Evolutionary conservation across 2,888 invertebrate genomes (phyloP), one percentile per base, ranked within the genome.

Genomic region (Tenthredo mesomela): DNA sequence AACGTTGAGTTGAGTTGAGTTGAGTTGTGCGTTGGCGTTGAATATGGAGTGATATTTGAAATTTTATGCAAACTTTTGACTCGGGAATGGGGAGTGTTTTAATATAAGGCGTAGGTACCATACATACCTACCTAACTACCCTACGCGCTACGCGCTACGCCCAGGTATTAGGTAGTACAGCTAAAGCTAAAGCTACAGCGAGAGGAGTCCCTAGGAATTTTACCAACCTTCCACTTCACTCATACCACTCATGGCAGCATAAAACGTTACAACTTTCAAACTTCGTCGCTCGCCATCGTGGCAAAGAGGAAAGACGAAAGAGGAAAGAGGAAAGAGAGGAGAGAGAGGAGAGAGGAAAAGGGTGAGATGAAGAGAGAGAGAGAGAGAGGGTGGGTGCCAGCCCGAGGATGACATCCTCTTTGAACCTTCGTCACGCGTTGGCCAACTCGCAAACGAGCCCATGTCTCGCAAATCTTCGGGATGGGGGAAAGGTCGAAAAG

Each of bases 11-110:
- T n/a, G 33, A 37, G n/a, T 12, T n/a, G n/a, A n/a, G 10, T 50
- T n/a, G 4, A 15, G 29, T 29, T n/a, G 33, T n/a, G n/a, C n/a
- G n/a, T 12, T 43, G 6, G n/a, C 82, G 67, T 82, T 82, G 82
- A 82, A 82, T 82, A 82, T 82, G 82, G 67, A 82, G 40, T 80
- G 65, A 50, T 67, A 70, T 82, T 82, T 67, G 82, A 67, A 82
- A 82, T 82, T 82, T 82, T 82, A 82, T 82, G 82, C 70, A 82
- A 67, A 70, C 80, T 40, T 40, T 40, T 29, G 73, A 1, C 9
- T n/a, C 25, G 73, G 43, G 10, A 73, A 43, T 43, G 40, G 21
- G 25, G 82, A 65, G 70, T 82, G 82, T 82, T 70, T 82, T 82
- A 67, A 82, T 82, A 82, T 54, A 78, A 78, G 78, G 58, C 70